These are phyloP conservation scores for Stenodema calcarata DNA, from an alignment of 2,888 invertebrate genomes.

Conservation along the genomic window DNA sequence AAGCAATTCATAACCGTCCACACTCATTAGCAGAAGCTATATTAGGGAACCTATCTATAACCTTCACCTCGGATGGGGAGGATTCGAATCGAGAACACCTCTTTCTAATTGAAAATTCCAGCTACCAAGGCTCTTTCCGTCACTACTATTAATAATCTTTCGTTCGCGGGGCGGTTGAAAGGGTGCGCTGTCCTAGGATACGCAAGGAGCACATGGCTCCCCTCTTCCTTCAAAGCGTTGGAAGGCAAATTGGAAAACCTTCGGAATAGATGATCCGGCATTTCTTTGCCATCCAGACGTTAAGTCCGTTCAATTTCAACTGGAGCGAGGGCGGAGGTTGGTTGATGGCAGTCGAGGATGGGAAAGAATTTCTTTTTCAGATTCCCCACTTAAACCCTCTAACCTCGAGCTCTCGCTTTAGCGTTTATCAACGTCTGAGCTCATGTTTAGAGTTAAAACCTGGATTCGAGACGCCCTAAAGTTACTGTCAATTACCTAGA, in stretches of 20 bases:
- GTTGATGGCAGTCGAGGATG: conserved; percentile 7
- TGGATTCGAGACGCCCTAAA: not conserved
- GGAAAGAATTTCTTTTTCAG: conserved; percentile 24
- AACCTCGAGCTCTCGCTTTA: not conserved
- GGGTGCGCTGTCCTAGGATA: conserved; percentile 10
- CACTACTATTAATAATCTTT: conserved; percentile 30
- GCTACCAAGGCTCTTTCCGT: conserved; percentile 4
- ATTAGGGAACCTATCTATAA: conserved; percentile 34
- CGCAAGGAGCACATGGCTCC: not conserved
- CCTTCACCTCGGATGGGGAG: not conserved
- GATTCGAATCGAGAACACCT: conserved; percentile 37
- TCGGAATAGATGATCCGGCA: conserved; percentile 41
- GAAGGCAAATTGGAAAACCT: conserved; percentile 45
- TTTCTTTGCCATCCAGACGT: conserved; percentile 33
- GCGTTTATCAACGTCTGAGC: not conserved
- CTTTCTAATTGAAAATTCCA: conserved; percentile 43
- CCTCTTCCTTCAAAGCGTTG: not conserved
- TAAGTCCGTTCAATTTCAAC: conserved; percentile 32
- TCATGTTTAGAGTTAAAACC: conserved; percentile 8
- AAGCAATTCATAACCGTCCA: conserved; percentile 27
- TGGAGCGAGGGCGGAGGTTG: not conserved
- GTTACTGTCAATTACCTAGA: no score
- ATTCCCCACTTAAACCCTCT: conserved; percentile 2
- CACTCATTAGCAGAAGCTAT: conserved; percentile 33
- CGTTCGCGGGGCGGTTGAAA: not conserved